Base-by-base conservation (phyloP, 1,140 invertebrate species). In the Paralvinella palmiformis region DNA sequence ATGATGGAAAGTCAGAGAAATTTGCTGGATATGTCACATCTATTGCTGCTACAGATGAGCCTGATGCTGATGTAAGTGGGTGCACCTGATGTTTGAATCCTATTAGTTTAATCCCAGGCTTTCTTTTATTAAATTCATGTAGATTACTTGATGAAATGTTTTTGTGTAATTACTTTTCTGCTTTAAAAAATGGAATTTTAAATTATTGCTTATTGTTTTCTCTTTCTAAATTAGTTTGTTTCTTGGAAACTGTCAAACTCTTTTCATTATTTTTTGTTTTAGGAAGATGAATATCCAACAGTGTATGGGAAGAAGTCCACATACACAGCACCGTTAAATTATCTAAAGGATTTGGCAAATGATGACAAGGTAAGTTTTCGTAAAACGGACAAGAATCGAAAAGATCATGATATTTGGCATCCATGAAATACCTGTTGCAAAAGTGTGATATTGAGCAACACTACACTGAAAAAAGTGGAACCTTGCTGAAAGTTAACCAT, bases 1-100 rank as follows among this genome's bases (percentile, higher is more conserved):
- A 96, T 81, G 92, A 68, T 24, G 65, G 41, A 20, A 44, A 65
- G 6, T 88, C 85, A 58, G 66, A 29, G 24, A 91, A 92, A 77
- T 96, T 89, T 82, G 91, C 92, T 76, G 92, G 92, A 36, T 97
- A 96, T 83, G 91, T 94, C 44, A 94, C 92, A 62, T 96, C 94
- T 0, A 97, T 97, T 82, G 92, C 92, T 59, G 88, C 92, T 0
- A 95, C 93, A 82, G 91, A 93, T 82, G 91, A 93, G 79, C 84
- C 85, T 37, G 92, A 94, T 80, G 88, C 88, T 81, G 83, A 80
- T 82, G 10, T 27, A 17, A 13, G 27, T 10, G 58, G 31, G 10
- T 7, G 15, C 15, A 58, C 24, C 32, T 29, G 17, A 35, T 33
- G 15, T 58, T 7, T 15, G 24, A 35, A 33, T 7, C 35, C 6